Base-by-base conservation (phyloP, 2,797 vertebrate species). In the Typhlichthys subterraneus region DNA sequence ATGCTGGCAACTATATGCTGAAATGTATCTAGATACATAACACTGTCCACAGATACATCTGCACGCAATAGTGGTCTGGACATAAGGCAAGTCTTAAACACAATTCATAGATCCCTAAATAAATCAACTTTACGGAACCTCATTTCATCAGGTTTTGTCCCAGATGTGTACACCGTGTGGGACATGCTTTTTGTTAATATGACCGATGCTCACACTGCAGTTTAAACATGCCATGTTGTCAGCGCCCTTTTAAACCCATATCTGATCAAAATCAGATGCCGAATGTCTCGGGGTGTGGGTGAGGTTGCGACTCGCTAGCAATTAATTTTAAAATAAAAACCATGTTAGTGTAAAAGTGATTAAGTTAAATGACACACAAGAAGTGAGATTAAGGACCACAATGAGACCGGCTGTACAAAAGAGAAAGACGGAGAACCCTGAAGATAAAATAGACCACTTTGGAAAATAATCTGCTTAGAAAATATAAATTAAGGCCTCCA, bases 401-500 rank as follows among this genome's bases (percentile, higher is more conserved):
- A 61, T 45, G 52, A 71, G 42, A 59, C n/a, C 17, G n/a, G 19
- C 15, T 14, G 42, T 46, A 58, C 5, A 13, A 47, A 45, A 23
- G 12, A 47, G 45, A 67, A 46, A 73, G 58, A 57, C 12, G 59
- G 23, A 70, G 52, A 57, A 57, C 65, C 77, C 73, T 75, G 79
- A 72, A 79, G 70, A 75, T 15, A 42, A 53, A 48, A 77, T 76
- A 76, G 61, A 74, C 52, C 72, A 68, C 78, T 80, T 78, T 77
- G 75, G 76, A 75, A 72, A 53, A 29, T 11, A 57, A 50, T 56
- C 23, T 17, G 42, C 17, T 57, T 70, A 75, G 60, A 74, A 82
- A 77, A 75, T 69, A 80, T 57, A 80, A 72, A 80, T 71, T 86
- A 89, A 90, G 86, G 86, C 89, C 81, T 83, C 83, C 23, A 69